phyloP scores from a whole-genome alignment of 2,113 vertebrate genomes.

The Rhea pennata region DNA sequence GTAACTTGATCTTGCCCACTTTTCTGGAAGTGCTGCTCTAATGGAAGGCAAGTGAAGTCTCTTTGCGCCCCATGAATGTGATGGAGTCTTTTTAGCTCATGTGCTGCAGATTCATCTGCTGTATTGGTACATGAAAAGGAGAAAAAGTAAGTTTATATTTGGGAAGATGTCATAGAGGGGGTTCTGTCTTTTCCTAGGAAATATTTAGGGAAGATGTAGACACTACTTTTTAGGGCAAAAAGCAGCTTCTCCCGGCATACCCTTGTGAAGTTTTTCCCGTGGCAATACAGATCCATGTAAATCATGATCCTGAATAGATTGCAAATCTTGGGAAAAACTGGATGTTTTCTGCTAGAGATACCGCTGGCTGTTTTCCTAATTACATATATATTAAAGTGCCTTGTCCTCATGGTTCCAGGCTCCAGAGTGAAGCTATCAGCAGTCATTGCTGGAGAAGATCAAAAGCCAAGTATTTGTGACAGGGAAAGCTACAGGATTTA shows the following conservation, averaged over 20 bases:
- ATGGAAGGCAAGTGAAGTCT: not conserved
- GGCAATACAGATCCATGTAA: not conserved
- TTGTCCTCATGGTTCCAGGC: not conserved
- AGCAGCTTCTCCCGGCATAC: not conserved
- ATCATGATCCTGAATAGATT: not conserved
- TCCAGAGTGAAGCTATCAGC: not conserved
- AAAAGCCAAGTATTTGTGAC: not conserved
- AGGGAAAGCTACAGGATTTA: not conserved
- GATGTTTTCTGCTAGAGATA: not conserved
- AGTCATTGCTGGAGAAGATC: not conserved
- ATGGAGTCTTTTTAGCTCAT: not conserved
- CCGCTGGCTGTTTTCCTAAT: not conserved
- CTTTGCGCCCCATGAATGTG: not conserved
- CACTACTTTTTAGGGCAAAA: not conserved
- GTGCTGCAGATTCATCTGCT: not conserved
- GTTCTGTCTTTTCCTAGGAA: not conserved
- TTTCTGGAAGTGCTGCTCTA: not conserved
- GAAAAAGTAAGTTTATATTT: not conserved
- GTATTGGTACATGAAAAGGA: not conserved
- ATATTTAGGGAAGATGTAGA: not conserved
- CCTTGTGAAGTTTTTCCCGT: not conserved
- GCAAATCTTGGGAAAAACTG: not conserved
- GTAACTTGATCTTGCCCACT: not conserved
- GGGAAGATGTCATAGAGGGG: not conserved
- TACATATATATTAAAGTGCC: not conserved